phyloP scores from a whole-genome alignment of 2,888 invertebrate species.

The Diarsia rubi region DNA sequence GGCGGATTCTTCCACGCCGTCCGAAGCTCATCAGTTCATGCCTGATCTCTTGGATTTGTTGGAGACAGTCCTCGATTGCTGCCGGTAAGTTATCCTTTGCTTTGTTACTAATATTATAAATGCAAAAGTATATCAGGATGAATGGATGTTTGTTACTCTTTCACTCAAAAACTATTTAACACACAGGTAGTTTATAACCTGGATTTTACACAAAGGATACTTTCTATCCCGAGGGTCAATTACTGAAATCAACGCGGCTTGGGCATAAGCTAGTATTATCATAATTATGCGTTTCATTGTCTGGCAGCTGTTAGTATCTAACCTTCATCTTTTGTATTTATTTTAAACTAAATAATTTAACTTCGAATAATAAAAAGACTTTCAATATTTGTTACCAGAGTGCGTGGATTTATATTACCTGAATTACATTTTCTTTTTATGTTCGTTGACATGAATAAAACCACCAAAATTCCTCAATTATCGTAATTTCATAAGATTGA shows the following conservation, averaged over 20 bases:
- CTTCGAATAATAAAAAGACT: not conserved
- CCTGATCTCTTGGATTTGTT: conserved; percentile 92
- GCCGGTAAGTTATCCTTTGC: conserved; percentile 83
- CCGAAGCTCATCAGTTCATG: conserved; percentile 91
- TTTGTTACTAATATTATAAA: too few species aligned
- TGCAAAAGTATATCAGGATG: too few species aligned
- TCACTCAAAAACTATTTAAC: too few species aligned
- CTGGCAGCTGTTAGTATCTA: not conserved
- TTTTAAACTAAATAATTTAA: not conserved
- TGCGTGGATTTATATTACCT: not conserved
- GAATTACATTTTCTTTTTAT: not conserved
- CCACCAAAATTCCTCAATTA: not conserved
- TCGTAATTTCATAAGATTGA: not conserved
- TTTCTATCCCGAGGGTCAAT: too few species aligned
- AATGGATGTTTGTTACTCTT: too few species aligned
- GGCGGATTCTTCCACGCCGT: conserved; percentile 80
- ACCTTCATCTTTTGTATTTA: not conserved
- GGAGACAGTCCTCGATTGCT: conserved; percentile 92
- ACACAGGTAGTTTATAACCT: too few species aligned
- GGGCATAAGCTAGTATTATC: not conserved
- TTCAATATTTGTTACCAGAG: not conserved
- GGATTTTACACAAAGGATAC: too few species aligned
- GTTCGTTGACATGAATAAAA: not conserved
- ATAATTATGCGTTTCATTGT: too few species aligned
- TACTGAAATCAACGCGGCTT: too few species aligned